Conservation (phyloP, 2,797 vertebrate genomes). For the Gephyroberyx darwinii region DNA sequence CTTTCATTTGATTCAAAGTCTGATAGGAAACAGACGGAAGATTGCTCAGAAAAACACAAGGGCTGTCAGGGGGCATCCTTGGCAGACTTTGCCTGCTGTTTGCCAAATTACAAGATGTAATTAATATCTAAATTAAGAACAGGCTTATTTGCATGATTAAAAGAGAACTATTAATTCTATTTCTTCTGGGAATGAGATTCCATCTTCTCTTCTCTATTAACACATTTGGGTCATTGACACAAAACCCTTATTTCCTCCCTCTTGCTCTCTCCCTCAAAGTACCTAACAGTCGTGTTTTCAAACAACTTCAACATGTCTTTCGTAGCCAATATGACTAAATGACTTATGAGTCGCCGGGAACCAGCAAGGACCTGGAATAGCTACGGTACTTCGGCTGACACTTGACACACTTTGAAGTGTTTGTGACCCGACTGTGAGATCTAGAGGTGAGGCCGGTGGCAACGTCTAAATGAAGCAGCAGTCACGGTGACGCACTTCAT, state of each 20-base stretch:
- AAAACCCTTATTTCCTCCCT: conserved; percentile 1
- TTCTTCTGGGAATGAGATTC: conserved; percentile 44
- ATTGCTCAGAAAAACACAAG: conserved; percentile 39
- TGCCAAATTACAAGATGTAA: conserved; percentile 68
- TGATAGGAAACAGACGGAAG: conserved; percentile 52
- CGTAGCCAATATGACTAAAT: conserved; percentile 39
- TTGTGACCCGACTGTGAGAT: conserved; percentile 57
- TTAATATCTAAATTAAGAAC: conserved; percentile 74
- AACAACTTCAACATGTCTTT: conserved; percentile 9
- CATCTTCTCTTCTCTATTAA: conserved; percentile 43
- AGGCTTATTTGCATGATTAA: conserved; percentile 66
- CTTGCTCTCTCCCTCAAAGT: neutral
- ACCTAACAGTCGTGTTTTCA: conserved; percentile 17
- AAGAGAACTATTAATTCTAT: conserved; percentile 51
- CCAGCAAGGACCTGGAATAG: conserved; percentile 44
- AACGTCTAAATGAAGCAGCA: conserved; percentile 57
- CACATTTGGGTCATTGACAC: conserved; percentile 41
- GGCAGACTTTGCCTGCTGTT: conserved; percentile 54
- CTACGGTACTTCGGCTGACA: conserved; percentile 43
- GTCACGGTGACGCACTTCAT: conserved; percentile 53
- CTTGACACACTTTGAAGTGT: conserved; percentile 61
- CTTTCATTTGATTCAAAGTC: conserved; percentile 50
- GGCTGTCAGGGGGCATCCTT: conserved; percentile 49
- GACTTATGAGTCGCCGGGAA: conserved; percentile 42
- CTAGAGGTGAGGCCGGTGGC: conserved; percentile 27